Conservation (phyloP, 2,113 vertebrate species). For the Ammodytes dubius region DNA sequence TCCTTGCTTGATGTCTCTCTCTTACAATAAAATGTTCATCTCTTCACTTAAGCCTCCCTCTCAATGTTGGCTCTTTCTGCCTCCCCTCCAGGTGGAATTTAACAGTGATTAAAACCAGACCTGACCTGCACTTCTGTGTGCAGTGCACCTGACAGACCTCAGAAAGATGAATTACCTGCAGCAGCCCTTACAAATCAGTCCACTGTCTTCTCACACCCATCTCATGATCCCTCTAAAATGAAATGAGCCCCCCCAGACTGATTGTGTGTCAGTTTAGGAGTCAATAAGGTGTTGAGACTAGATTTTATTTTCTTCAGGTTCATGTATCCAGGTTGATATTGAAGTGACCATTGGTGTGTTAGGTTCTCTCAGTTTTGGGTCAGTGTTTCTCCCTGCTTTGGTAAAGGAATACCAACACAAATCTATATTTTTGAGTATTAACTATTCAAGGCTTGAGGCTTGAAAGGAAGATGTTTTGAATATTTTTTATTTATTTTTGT, state of each 20-base stretch:
- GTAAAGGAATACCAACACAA: not conserved
- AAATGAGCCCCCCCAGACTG: constrained; percentile 54
- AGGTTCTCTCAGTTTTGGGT: not conserved
- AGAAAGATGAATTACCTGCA: constrained; percentile 70
- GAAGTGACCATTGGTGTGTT: not conserved
- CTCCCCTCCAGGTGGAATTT: constrained; percentile 78
- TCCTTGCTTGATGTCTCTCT: constrained; percentile 38
- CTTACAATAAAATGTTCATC: constrained; percentile 15
- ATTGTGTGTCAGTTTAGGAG: constrained; percentile 37
- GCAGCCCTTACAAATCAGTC: constrained; percentile 45
- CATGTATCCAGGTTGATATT: not conserved
- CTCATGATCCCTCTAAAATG: constrained; percentile 32
- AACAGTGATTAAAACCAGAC: constrained; percentile 81
- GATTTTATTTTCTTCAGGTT: not conserved
- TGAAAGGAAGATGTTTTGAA: not conserved
- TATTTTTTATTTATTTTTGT: not conserved
- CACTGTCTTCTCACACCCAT: constrained; percentile 32
- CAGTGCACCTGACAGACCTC: constrained; percentile 49
- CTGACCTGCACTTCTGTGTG: constrained; percentile 42
- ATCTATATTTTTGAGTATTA: constrained; percentile 5
- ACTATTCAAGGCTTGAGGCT: not conserved
- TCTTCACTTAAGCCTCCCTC: not conserved
- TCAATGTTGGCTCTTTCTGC: constrained; percentile 26
- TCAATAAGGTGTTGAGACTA: not conserved
- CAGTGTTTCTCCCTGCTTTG: constrained; percentile 9